Conservation (phyloP, 2,888 invertebrate genomes). For the Acanthococcus lagerstroemiae region DNA sequence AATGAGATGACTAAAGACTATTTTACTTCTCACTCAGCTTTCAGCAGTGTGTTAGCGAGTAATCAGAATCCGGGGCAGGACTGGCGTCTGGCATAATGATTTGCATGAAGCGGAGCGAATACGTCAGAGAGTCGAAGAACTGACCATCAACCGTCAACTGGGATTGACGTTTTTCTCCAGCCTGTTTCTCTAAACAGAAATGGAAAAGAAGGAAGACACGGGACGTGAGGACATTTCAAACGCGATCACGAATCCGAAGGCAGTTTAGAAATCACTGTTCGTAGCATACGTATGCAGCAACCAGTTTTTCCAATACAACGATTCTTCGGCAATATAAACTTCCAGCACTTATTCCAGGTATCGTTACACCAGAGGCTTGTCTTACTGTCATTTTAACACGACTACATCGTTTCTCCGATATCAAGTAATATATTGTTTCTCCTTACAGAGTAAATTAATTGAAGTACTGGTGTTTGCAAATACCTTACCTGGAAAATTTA, state of each 20-base stretch:
- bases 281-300: slow-evolving; percentile 16
- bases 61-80: no score
- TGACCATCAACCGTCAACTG: background rate
- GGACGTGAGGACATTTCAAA: background rate
- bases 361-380: slow-evolving; percentile 30
- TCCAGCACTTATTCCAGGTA: slow-evolving; percentile 23
- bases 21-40: no score
- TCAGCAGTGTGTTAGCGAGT: no score
- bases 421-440: slow-evolving; percentile 30
- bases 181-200: background rate
- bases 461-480: slow-evolving; percentile 27
- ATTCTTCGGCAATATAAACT: slow-evolving; percentile 22
- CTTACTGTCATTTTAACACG: slow-evolving; percentile 30
- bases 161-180: background rate
- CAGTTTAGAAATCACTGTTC: slow-evolving; percentile 22
- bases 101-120: no score
- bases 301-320: slow-evolving; percentile 28
- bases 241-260: background rate
- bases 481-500: slow-evolving; percentile 18
- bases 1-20: no score
- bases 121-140: no score
- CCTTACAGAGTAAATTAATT: slow-evolving; percentile 29
- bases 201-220: background rate
- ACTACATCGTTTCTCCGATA: slow-evolving; percentile 30
- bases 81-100: no score